phyloP scores from a whole-genome alignment of 2,797 vertebrate genomes.

The Carduelis carduelis region DNA sequence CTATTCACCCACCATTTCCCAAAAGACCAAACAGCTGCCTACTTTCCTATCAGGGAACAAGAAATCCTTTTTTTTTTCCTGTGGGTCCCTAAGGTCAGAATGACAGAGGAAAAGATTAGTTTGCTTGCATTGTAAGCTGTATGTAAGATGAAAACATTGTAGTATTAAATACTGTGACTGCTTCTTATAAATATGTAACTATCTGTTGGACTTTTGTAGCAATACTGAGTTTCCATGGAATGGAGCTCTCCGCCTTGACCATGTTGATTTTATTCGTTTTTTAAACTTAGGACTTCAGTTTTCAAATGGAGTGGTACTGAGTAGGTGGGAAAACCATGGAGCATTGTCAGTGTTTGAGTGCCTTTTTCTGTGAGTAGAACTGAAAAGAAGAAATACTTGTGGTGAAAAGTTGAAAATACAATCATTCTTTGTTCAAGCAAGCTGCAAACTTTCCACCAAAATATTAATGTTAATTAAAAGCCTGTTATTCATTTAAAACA shows the following conservation, averaged over 20 bases:
- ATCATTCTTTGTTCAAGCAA: background rate
- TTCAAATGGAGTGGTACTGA: background rate
- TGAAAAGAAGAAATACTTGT: background rate
- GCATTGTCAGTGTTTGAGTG: background rate
- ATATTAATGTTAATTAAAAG: background rate
- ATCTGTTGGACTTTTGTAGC: background rate
- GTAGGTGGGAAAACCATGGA: background rate
- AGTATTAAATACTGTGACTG: background rate
- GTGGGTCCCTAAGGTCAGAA: background rate
- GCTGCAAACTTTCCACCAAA: background rate
- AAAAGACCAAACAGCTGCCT: background rate
- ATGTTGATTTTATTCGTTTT: background rate
- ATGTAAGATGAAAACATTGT: background rate
- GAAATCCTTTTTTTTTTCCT: background rate
- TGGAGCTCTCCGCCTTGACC: background rate
- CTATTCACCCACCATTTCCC: constrained; percentile 29
- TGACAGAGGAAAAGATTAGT: background rate
- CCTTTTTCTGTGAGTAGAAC: background rate
- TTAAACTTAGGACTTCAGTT: background rate
- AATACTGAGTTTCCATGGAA: background rate
- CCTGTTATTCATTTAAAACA: background rate
- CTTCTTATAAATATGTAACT: background rate
- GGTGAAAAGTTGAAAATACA: background rate
- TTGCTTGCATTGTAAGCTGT: background rate
- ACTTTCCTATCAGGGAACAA: constrained; percentile 10